These are phyloP conservation scores for Anoplius nigerrimus DNA, from an alignment of 2,888 invertebrate species.

Conservation along the genomic window DNA sequence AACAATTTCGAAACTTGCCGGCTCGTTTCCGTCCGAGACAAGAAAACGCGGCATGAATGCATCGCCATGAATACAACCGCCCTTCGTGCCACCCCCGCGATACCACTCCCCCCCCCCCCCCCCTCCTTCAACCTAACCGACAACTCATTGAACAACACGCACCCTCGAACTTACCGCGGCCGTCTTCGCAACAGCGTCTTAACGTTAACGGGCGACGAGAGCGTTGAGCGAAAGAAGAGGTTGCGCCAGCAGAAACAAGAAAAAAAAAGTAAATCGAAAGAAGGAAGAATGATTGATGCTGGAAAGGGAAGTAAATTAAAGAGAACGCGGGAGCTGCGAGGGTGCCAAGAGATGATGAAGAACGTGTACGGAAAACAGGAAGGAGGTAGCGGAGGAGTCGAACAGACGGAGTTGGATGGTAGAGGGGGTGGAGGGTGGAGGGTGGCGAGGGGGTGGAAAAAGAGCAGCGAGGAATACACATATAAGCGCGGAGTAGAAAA, in stretches of 20 bases:
- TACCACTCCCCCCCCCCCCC: neutral
- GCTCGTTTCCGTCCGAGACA: conserved; percentile 36
- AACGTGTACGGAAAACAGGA: no score
- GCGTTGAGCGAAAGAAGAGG: no score
- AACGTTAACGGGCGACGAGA: neutral
- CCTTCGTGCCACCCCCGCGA: conserved; percentile 5
- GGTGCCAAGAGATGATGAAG: no score
- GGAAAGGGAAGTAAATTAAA: conserved; percentile 34
- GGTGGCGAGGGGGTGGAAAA: no score
- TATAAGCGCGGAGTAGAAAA: no score
- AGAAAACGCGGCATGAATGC: conserved; percentile 38
- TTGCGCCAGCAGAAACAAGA: neutral
- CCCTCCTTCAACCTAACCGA: no score
- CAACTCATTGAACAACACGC: no score
- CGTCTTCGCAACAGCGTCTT: conserved; percentile 1
- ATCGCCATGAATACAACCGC: neutral
- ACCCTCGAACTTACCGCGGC: no score
- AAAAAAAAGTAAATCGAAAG: neutral
- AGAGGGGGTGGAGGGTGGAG: no score
- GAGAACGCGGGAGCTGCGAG: neutral
- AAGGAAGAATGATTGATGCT: conserved; percentile 20
- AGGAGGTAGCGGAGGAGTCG: no score
- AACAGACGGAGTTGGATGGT: no score
- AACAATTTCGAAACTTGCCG: conserved; percentile 41
- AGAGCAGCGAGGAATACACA: no score